Evolutionary conservation across 92 coral and sea anemone species (phyloP).

Genomic region (Blastomussa wellsi): DNA sequence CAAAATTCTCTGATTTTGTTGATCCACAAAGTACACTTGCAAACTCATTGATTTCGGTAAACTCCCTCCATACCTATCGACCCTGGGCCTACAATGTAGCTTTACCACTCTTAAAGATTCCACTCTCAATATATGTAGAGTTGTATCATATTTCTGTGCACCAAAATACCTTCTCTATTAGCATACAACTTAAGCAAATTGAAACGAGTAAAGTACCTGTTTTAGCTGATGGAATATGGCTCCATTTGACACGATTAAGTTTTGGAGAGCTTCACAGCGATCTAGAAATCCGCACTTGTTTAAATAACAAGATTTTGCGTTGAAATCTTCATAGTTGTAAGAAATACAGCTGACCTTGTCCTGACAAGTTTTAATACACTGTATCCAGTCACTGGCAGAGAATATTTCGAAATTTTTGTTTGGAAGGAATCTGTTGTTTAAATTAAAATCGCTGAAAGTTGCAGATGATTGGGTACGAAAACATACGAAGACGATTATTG

Average conservation of each 20-base stretch:
- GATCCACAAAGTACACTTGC: no score
- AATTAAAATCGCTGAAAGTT: conserved; percentile 5
- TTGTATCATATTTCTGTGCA: no score
- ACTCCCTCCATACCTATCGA: no score
- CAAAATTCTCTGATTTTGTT: no score
- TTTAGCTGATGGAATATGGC: conserved; percentile 21
- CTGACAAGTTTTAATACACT: conserved; percentile 8
- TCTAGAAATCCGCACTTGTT: conserved; percentile 25
- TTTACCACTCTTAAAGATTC: no score
- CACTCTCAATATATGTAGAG: no score
- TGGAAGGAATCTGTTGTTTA: conserved; percentile 3
- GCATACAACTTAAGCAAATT: no score
- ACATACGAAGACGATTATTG: background rate
- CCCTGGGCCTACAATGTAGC: no score
- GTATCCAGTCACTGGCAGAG: conserved; percentile 9
- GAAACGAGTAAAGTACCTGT: conserved; percentile 1
- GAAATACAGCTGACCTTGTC: background rate
- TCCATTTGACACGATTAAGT: conserved; percentile 11
- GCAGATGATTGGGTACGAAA: background rate
- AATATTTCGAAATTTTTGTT: background rate
- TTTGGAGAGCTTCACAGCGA: conserved; percentile 17
- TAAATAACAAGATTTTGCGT: background rate
- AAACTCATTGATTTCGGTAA: no score
- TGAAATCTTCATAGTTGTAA: background rate
- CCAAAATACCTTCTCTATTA: no score